Evolutionary conservation across 2,113 vertebrate genomes (phyloP).

Genomic region (Eulemur rufifrons): DNA sequence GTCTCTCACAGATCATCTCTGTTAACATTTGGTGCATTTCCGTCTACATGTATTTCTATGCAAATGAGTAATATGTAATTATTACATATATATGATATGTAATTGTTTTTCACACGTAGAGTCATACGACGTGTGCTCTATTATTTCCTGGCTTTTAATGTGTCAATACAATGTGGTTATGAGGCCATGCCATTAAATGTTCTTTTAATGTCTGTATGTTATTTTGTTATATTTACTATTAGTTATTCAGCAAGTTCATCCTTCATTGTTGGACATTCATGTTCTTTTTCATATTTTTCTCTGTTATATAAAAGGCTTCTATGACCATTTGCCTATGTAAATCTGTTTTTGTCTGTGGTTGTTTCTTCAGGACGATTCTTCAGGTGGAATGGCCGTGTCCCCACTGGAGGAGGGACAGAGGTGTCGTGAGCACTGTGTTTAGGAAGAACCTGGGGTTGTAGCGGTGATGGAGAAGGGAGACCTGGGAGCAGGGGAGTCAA

Average conservation of each 20-base stretch:
- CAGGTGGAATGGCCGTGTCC: neutral
- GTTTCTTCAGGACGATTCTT: neutral
- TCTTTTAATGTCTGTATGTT: neutral
- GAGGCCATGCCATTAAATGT: neutral
- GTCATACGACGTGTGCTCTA: neutral
- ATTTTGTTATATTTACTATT: neutral
- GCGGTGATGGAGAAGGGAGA: neutral
- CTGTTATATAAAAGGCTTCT: neutral
- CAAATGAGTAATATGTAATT: neutral
- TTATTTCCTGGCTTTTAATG: neutral
- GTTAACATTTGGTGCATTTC: neutral
- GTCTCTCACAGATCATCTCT: too few species aligned
- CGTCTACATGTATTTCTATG: neutral
- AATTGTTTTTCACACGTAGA: neutral
- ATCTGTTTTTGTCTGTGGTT: neutral
- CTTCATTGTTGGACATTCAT: neutral
- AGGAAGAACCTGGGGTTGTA: neutral
- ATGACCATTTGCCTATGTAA: neutral
- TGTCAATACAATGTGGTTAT: too few species aligned
- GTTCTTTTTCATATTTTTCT: neutral
- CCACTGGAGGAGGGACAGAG: neutral
- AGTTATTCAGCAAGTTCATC: neutral
- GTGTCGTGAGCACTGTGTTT: neutral
- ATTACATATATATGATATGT: neutral
- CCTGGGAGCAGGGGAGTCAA: neutral